Evolutionary conservation across 2,888 invertebrate species (phyloP), one percentile per base, ranked within the genome.

Genomic region (Gibbula magus): DNA sequence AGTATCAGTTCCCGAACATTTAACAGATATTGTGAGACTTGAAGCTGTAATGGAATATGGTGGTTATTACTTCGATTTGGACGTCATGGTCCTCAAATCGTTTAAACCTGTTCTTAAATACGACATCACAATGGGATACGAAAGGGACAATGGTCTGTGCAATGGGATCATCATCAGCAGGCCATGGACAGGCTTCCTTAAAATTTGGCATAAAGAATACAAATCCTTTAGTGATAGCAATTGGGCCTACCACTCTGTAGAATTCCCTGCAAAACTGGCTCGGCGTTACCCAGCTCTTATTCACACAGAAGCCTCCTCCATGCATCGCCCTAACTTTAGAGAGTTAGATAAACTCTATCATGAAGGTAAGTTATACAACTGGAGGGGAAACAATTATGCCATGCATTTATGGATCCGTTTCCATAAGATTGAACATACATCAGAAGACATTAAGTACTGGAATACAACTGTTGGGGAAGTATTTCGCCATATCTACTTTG

Each of bases 11-110:
- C 51, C 74, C 10, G 74, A 74, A 22, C 52, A 74, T 16, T 3
- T 25, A 16, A 45, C 74, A 2, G 51, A 74, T 13, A 51, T 74
- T 52, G 74, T 74, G 51, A n/a, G 74, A 8, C 51, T 74, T 3
- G 74, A 74, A 51, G 74, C 74, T 16, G 74, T 74, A 8, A 2
- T 74, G 22, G 74, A 74, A 51, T 74, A 51, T 74, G 74, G 74
- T 25, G 74, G 74, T 16, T 20, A 51, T n/a, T 74, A 74, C 29
- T 51, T 74, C 8, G 74, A 74, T 45, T 51, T 74, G 8, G 74
- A 74, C 51, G 74, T 51, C 18, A 74, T 74, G 45, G 74, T 51
- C 25, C 45, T 74, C 2, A 74, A 52, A 74, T 29, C 74, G 10
- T 25, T 74, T 45, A 52, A 74, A 20, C 52, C 74, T 0, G 7